Conservation (phyloP, 2,888 invertebrate species). For the Dryobotodes eremita region DNA sequence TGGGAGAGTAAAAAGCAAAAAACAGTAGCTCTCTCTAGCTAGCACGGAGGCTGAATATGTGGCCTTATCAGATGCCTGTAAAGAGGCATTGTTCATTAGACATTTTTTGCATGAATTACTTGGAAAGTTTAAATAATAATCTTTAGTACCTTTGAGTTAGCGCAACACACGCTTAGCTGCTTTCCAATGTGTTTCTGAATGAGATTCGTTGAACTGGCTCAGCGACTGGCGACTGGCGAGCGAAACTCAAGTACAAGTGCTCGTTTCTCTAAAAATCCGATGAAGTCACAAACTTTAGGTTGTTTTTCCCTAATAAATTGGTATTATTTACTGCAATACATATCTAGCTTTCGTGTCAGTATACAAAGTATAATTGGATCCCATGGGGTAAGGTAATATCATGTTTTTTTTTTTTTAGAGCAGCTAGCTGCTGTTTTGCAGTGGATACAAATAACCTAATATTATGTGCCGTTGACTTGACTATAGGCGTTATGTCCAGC, state of each 20-base stretch:
- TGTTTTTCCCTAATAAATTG: neutral
- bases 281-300: constrained; percentile 1
- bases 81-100: too few relatives aligned
- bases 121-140: too few relatives aligned
- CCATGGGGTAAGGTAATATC: neutral
- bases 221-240: too few relatives aligned
- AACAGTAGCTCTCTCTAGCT: too few relatives aligned
- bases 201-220: too few relatives aligned
- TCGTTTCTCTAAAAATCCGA: constrained; percentile 1
- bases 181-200: too few relatives aligned
- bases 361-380: neutral
- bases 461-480: neutral
- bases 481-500: neutral
- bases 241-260: constrained; percentile 3
- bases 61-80: too few relatives aligned
- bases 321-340: neutral
- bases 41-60: too few relatives aligned
- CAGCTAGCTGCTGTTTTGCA: neutral
- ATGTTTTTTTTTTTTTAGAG: neutral
- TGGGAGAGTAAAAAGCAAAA: too few relatives aligned
- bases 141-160: too few relatives aligned
- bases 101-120: too few relatives aligned
- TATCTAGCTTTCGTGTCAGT: neutral
- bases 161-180: too few relatives aligned
- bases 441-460: neutral